A percentile compares a stretch with the other conserved stretches of the same genome.
phyloP scores from a whole-genome alignment of 2,113 vertebrate species.

The Miniopterus natalensis region DNA sequence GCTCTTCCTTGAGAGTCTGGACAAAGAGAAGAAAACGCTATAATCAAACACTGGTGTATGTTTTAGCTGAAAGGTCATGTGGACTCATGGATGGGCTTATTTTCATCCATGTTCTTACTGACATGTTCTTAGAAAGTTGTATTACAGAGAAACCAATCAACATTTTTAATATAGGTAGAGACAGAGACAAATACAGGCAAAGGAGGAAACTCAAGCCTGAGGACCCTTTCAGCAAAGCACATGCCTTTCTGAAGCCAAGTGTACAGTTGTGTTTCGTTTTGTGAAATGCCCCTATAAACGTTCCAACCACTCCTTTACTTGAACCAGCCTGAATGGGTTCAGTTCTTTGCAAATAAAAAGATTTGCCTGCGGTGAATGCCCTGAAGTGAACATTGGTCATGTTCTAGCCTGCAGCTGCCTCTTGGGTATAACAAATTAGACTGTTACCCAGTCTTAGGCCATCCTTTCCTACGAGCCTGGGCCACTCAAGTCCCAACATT shows the following conservation, averaged over 20 bases:
- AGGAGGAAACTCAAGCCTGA: neutral
- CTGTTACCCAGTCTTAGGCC: neutral
- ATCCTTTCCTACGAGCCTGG: neutral
- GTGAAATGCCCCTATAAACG: neutral
- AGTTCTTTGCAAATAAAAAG: neutral
- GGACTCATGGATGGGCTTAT: neutral
- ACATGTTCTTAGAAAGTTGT: neutral
- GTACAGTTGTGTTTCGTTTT: neutral
- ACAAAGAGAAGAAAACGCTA: neutral
- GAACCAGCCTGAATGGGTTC: neutral
- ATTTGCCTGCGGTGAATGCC: neutral
- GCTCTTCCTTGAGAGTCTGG: neutral
- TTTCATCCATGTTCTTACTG: neutral
- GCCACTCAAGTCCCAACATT: neutral
- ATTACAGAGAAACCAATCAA: neutral
- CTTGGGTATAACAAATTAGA: neutral
- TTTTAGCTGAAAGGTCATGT: neutral
- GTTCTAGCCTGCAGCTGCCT: neutral
- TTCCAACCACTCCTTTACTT: constrained; percentile 31
- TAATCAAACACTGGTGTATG: neutral
- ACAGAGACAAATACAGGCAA: neutral
- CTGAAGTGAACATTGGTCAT: neutral
- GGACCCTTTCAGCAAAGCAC: neutral
- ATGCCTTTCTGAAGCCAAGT: neutral
- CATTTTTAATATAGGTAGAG: neutral